These are phyloP conservation scores for Rhinophrynus dorsalis DNA, from an alignment of 2,797 vertebrate genomes.

Conservation along the genomic window DNA sequence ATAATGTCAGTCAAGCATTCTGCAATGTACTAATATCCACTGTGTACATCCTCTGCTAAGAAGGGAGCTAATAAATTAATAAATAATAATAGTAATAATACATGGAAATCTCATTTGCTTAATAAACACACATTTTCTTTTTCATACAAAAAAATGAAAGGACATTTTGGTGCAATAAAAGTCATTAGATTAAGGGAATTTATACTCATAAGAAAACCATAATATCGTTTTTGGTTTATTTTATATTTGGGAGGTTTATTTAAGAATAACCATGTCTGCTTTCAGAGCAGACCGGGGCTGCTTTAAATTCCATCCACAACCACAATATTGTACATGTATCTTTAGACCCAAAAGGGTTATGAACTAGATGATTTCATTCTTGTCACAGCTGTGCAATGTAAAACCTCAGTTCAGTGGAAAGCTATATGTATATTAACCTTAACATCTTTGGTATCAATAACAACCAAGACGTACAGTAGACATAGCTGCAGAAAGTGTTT, in stretches of 20 bases:
- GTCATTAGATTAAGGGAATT: no score
- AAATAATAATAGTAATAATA: no score
- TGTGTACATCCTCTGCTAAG: conserved; percentile 16
- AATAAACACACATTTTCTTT: conserved; percentile 39
- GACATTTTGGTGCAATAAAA: no score
- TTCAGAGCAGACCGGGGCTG: background rate
- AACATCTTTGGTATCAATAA: conserved; percentile 47
- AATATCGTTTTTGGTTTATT: conserved; percentile 39
- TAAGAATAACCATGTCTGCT: background rate
- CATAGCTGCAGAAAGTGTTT: background rate
- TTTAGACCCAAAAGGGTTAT: conserved; percentile 44
- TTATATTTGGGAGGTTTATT: conserved; percentile 35
- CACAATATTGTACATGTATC: conserved; percentile 52
- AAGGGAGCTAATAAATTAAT: background rate
- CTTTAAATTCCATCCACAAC: conserved; percentile 50
- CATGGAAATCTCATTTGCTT: conserved; percentile 24
- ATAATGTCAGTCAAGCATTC: background rate
- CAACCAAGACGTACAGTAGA: conserved; percentile 40
- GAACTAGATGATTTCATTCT: conserved; percentile 45
- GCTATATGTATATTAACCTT: conserved; percentile 48
- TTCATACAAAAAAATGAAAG: no score
- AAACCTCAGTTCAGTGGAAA: conserved; percentile 46
- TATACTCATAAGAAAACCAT: no score
- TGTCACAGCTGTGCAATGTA: conserved; percentile 49
- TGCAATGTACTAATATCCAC: conserved; percentile 5